These are phyloP conservation scores for Mixornis gularis DNA, from an alignment of 2,113 vertebrate genomes.

Conservation along the genomic window DNA sequence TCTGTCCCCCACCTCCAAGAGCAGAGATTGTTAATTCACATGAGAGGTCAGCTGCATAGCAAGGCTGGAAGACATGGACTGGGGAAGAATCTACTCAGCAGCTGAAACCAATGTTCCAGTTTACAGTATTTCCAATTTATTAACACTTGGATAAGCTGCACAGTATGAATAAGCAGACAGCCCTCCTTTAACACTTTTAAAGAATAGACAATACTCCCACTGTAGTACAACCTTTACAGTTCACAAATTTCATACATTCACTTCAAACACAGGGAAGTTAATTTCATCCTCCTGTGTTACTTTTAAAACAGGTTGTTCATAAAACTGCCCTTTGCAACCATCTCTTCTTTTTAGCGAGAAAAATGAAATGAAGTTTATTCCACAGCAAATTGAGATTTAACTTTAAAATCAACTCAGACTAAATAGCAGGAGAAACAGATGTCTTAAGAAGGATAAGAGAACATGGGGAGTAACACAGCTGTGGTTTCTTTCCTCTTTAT, in stretches of 20 bases:
- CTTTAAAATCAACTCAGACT: neutral
- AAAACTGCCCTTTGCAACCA: neutral
- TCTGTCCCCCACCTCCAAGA: neutral
- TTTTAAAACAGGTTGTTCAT: neutral
- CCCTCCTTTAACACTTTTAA: neutral
- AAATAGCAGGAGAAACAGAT: neutral
- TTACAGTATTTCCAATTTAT: neutral
- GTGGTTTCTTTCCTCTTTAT: neutral
- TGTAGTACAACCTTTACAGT: neutral
- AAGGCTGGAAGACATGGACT: neutral
- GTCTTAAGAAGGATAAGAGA: neutral
- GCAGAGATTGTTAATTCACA: neutral
- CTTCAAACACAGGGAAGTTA: neutral
- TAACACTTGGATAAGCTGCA: neutral
- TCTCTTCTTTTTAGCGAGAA: neutral
- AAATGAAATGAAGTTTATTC: neutral
- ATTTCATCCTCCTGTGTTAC: neutral
- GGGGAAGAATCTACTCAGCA: neutral
- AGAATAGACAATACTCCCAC: neutral
- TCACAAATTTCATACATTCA: neutral
- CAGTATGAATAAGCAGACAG: neutral
- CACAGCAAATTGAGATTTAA: neutral
- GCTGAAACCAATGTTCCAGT: conserved; percentile 29
- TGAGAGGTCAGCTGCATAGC: neutral
- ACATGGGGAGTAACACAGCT: neutral